Percentiles rank a stretch among this genome's conserved stretches.
Evolutionary conservation across 2,888 invertebrate genomes (phyloP).

Genomic region (Limnephilus auricula): DNA sequence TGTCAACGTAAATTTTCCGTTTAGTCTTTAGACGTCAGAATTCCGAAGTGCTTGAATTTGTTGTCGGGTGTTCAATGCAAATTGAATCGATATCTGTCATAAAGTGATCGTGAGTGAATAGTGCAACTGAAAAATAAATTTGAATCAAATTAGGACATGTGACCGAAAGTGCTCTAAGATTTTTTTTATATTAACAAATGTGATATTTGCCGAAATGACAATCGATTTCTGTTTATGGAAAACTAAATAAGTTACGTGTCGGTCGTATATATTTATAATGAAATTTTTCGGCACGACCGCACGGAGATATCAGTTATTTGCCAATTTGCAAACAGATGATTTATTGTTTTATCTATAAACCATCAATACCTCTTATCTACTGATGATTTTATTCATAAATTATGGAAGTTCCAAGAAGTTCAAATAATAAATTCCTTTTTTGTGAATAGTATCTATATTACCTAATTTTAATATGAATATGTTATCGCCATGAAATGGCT

Average conservation of each 20-base stretch:
- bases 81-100: not conserved
- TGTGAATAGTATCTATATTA: not conserved
- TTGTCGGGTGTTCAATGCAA: not conserved
- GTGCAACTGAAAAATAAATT: not conserved
- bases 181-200: not conserved
- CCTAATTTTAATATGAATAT: not conserved
- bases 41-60: not conserved
- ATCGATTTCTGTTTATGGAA: not conserved
- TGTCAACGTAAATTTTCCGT: not conserved
- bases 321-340: not conserved
- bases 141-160: not conserved
- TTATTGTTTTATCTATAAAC: conserved; percentile 23
- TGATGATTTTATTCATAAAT: not conserved
- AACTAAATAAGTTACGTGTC: not conserved
- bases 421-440: not conserved
- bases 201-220: not conserved
- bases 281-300: not conserved
- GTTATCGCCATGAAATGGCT: not conserved
- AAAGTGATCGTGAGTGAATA: not conserved
- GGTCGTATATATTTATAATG: not conserved
- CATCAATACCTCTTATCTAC: not conserved
- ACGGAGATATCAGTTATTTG: not conserved
- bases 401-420: not conserved
- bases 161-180: not conserved
- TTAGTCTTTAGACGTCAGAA: not conserved